Evolutionary conservation across 1,140 invertebrate species (phyloP), one percentile per base, ranked within the genome.

Genomic region (Archivesica marissinica): DNA sequence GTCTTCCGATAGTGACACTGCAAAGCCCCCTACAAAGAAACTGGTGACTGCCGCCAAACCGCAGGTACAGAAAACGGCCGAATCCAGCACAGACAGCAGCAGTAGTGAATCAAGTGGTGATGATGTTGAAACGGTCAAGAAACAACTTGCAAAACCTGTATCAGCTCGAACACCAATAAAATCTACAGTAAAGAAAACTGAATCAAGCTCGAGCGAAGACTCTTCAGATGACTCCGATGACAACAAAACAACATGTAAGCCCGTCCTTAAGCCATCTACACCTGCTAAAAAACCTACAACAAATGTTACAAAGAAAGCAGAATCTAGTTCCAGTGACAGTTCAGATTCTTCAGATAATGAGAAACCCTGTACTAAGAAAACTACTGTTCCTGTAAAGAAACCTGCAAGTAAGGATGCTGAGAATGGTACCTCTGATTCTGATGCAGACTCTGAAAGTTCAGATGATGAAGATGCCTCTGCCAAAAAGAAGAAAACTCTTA

Each of bases 361-460:
- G 33, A 61, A 66, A 17, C 35, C 59, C 11, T 2, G 30, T 47
- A 41, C 33, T 2, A 66, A 47, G 20, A 64, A 64, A 68, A n/a
- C 61, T 33, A 44, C 25, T 2, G 2, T 56, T 25, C 6, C 61
- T 50, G 61, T 30, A 35, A 81, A 81, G n/a, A 44, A 28, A 44
- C 38, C 17, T 11, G n/a, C 25, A 33, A n/a, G 41, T 28, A 9
- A 17, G 44, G 39, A n/a, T 3, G 25, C 41, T 4, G 17, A 17
- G 2, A 70, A 77, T 76, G 81, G 86, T 15, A 86, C 88, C 17
- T 87, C 86, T 30, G 88, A 89, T 64, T 88, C 88, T 33, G 88
- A 89, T 86, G 79, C 88, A n/a, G 88, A 89, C 39, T 89, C 88
- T 39, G 86, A 87, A 83, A 88, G 86, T 56, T 86, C 86, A 52